These are phyloP conservation scores for Seriola aureovittata DNA, from an alignment of 2,113 vertebrate genomes.

Conservation along the genomic window DNA sequence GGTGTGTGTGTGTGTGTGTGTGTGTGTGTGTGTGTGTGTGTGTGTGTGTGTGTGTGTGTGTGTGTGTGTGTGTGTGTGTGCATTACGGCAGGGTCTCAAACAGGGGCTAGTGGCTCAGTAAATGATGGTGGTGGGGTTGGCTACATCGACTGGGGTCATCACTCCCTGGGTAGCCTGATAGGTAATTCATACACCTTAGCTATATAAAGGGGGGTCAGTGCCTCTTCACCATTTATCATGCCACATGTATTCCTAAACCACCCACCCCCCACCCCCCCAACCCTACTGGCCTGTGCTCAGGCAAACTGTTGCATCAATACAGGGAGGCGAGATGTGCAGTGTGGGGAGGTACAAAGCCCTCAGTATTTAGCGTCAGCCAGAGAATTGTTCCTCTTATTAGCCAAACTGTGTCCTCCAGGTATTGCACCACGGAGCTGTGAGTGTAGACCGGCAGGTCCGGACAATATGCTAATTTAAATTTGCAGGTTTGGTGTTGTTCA, in stretches of 20 bases:
- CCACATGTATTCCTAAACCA: conserved; percentile 29
- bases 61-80: conserved; percentile 27
- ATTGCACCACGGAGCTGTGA: conserved; percentile 23
- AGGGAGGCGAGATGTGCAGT: background rate
- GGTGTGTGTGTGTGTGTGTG: too few relatives aligned
- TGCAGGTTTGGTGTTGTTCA: conserved; percentile 69
- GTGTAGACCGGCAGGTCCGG: conserved; percentile 27
- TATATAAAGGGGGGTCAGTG: conserved; percentile 41
- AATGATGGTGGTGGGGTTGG: conserved; percentile 73
- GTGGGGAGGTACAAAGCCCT: conserved; percentile 20
- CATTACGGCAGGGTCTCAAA: conserved; percentile 67
- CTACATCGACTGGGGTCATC: conserved; percentile 71
- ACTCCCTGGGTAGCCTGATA: conserved; percentile 67
- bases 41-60: conserved; percentile 34
- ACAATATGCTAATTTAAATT: conserved; percentile 71
- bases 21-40: conserved; percentile 10
- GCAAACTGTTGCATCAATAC: conserved; percentile 43
- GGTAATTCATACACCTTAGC: conserved; percentile 72
- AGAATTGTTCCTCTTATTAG: conserved; percentile 52
- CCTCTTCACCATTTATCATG: conserved; percentile 63
- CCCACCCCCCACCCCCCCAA: background rate
- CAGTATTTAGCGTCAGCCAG: conserved; percentile 23
- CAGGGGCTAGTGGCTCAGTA: conserved; percentile 65
- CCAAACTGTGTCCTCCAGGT: conserved; percentile 57
- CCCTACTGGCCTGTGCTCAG: conserved; percentile 18